These are phyloP conservation scores for Cantharis nigra DNA, from an alignment of 2,888 invertebrate genomes.

Conservation along the genomic window DNA sequence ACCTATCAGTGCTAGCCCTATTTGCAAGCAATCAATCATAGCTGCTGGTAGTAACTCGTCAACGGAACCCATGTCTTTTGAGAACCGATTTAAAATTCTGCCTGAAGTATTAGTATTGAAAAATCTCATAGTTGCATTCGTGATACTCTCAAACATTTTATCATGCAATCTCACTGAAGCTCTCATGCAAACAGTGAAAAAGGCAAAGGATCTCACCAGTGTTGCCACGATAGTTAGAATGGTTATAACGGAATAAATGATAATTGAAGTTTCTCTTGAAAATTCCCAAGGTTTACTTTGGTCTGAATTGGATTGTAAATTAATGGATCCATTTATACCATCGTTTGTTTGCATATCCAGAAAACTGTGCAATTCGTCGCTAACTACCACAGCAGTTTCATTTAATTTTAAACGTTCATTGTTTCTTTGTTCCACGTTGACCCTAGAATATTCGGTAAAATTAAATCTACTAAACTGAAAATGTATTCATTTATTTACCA, in stretches of 20 bases:
- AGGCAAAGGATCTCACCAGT: conserved; percentile 63
- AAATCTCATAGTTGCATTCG: conserved; percentile 81
- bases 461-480: not conserved
- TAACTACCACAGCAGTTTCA: not conserved
- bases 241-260: conserved; percentile 57
- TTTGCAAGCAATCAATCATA: conserved; percentile 67
- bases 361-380: not conserved
- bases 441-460: conserved; percentile 29
- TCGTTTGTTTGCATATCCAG: not conserved
- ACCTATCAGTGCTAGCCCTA: conserved; percentile 80
- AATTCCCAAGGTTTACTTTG: conserved; percentile 45
- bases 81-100: conserved; percentile 83
- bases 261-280: conserved; percentile 47
- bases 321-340: not conserved
- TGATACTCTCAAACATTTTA: conserved; percentile 81
- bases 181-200: conserved; percentile 72
- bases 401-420: not conserved
- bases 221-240: conserved; percentile 59
- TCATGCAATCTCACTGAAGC: conserved; percentile 81
- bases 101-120: conserved; percentile 87
- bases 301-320: not conserved
- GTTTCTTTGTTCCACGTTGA: conserved; percentile 39
- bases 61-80: conserved; percentile 83
- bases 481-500: conserved; percentile 60
- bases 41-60: conserved; percentile 68